Evolutionary conservation across 1,140 invertebrate species (phyloP).

Genomic region (Tetragonula clypearis): DNA sequence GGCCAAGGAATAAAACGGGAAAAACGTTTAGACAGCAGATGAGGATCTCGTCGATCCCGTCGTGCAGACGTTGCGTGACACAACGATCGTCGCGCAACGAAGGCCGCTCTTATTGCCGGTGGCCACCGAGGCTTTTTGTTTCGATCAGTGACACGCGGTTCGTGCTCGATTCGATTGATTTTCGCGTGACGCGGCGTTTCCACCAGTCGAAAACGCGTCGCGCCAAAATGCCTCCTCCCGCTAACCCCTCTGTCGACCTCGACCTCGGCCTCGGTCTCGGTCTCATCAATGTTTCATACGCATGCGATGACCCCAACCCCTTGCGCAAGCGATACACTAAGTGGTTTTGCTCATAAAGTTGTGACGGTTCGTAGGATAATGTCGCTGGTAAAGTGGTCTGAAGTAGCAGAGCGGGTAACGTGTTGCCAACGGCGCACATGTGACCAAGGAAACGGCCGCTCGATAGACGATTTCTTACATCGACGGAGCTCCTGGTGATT

Average conservation of each 20-base stretch:
- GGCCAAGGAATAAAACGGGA: not conserved
- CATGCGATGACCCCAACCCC: slow-evolving; percentile 65
- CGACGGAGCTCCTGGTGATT: not conserved
- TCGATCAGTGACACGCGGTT: slow-evolving; percentile 13
- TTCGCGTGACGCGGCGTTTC: slow-evolving; percentile 40
- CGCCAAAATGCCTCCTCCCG: not conserved
- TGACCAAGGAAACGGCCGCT: slow-evolving; percentile 41
- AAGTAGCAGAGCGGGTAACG: slow-evolving; percentile 29
- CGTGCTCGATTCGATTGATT: slow-evolving; percentile 19
- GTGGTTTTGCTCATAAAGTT: slow-evolving; percentile 81
- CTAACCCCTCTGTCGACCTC: too few relatives aligned
- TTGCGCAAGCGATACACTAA: slow-evolving; percentile 74
- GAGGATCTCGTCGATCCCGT: not conserved
- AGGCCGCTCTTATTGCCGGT: not conserved
- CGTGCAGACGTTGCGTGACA: not conserved
- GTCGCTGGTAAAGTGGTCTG: slow-evolving; percentile 58
- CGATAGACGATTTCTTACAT: slow-evolving; percentile 1
- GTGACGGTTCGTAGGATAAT: slow-evolving; percentile 65
- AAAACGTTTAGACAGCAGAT: not conserved
- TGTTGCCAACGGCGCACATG: slow-evolving; percentile 53
- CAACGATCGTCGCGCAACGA: not conserved
- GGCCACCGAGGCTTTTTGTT: not conserved
- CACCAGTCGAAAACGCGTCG: slow-evolving; percentile 45
- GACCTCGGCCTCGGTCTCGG: slow-evolving; percentile 50
- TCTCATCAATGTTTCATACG: slow-evolving; percentile 79